phyloP scores from a whole-genome alignment of 2,797 vertebrate genomes.

The Muscicapa striata region DNA sequence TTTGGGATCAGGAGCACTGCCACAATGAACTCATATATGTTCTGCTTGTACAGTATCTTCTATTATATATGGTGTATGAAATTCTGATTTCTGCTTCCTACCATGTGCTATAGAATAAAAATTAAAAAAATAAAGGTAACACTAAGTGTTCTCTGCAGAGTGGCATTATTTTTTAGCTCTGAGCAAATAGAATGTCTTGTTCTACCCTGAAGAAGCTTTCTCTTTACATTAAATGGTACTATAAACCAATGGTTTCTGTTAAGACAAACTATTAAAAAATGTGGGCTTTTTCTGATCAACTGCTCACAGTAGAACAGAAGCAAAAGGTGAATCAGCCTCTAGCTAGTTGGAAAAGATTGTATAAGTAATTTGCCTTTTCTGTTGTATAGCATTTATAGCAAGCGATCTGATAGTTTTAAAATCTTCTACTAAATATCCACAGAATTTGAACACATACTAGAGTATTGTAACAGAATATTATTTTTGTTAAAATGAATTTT shows the following conservation, averaged over 20 bases:
- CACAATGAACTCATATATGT: neutral
- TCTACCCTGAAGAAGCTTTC: neutral
- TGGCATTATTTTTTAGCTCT: neutral
- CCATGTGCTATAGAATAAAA: neutral
- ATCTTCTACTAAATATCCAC: neutral
- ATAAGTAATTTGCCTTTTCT: neutral
- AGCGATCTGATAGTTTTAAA: neutral
- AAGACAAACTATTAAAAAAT: neutral
- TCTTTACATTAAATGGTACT: neutral
- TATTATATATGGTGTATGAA: neutral
- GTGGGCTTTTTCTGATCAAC: neutral
- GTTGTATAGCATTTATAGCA: neutral
- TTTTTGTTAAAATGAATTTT: neutral
- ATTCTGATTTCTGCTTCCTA: neutral
- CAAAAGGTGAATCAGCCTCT: neutral
- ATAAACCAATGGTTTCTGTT: neutral
- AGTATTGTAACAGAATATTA: neutral
- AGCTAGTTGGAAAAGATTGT: neutral
- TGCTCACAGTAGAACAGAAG: neutral
- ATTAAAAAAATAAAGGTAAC: neutral
- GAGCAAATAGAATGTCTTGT: neutral
- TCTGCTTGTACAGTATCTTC: neutral
- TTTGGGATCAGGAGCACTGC: neutral
- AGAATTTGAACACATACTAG: neutral
- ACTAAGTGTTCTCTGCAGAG: neutral